A percentile compares a stretch with the other conserved stretches of the same genome.
These are phyloP conservation scores for Mythimna impura DNA, from an alignment of 2,888 invertebrate species.

Conservation along the genomic window DNA sequence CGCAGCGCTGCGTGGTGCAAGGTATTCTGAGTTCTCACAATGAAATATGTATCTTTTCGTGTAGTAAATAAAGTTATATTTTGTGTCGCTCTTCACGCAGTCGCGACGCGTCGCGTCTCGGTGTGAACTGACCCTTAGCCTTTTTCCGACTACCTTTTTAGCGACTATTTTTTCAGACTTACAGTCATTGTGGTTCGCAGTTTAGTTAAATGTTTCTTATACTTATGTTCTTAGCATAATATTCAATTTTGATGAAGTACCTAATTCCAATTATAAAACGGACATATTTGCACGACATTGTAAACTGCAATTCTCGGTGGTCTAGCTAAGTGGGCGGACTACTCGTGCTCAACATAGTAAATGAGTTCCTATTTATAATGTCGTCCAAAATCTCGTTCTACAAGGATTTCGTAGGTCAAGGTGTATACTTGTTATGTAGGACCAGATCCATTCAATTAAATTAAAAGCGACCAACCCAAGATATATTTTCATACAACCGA, in stretches of 20 bases:
- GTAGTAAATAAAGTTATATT: too few relatives aligned
- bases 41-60: too few relatives aligned
- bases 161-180: too few relatives aligned
- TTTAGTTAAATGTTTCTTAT: too few relatives aligned
- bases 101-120: too few relatives aligned
- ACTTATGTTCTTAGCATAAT: not conserved
- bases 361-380: not conserved
- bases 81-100: too few relatives aligned
- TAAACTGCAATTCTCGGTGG: not conserved
- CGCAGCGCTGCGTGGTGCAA: too few relatives aligned
- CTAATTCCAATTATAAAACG: not conserved
- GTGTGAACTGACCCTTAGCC: too few relatives aligned
- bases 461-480: not conserved
- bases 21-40: too few relatives aligned
- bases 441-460: not conserved
- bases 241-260: not conserved
- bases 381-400: not conserved
- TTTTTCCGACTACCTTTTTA: too few relatives aligned
- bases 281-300: not conserved
- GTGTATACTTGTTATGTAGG: not conserved
- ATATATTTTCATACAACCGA: too few relatives aligned
- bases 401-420: slow-evolving; percentile 10
- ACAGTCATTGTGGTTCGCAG: too few relatives aligned
- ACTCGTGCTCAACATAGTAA: not conserved
- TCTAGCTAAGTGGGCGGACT: not conserved